Base-by-base conservation (phyloP, 2,797 vertebrate genomes). In the Psittacula echo region DNA sequence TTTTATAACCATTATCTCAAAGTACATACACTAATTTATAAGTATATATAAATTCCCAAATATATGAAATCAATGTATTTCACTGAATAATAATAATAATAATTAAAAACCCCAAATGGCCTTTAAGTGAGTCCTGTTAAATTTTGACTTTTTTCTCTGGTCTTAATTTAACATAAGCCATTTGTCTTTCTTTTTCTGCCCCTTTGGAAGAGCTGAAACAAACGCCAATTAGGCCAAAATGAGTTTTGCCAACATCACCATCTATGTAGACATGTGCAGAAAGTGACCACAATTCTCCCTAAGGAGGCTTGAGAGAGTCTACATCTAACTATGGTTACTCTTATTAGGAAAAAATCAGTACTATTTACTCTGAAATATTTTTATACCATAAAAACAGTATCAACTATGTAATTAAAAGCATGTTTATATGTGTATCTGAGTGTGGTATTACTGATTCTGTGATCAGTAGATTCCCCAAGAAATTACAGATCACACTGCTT, bases 261-360 rank as follows among this genome's bases (percentile, higher is more conserved):
- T n/a, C 47, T 32, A 66, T 24, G 37, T n/a, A 54, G 78, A 24
- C 4, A 20, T n/a, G 21, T 53, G 67, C 26, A 71, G 56, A 72
- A 91, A 78, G 78, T 30, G 8, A 39, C 65, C 41, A 54, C 76
- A 27, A 18, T 62, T 90, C 75, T 73, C 51, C 51, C 66, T 93
- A 86, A 64, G 4, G 58, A 87, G 58, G 48, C 62, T 53, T 80
- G 87, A 70, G 66, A 87, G 82, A 84, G 47, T 56, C 74, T 83
- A 70, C 67, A 62, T 32, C 82, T 76, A 83, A 64, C 54, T 48
- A 32, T 4, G 4, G 15, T 53, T 86, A 80, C 11, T 68, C 34
- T 20, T 54, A 45, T 23, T 71, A 54, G 34, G 47, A 56, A 20
- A 54, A 62, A 68, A 39, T 39, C 21, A 48, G 10, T 60, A 58